phyloP scores from a whole-genome alignment of 2,113 vertebrate species.

The Mola mola region DNA sequence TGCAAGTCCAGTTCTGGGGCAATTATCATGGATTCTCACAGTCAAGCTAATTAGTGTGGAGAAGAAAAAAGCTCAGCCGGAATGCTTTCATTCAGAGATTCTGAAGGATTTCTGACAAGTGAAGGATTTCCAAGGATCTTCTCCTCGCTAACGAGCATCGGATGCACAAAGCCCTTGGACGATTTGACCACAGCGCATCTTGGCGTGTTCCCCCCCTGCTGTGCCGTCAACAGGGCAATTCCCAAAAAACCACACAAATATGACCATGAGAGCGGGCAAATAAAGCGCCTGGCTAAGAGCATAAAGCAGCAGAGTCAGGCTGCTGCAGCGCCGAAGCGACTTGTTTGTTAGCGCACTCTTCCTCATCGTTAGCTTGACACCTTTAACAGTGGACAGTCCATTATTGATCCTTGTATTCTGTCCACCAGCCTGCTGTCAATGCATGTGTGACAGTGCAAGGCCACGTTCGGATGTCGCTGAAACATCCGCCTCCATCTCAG shows the following conservation, averaged over 20 bases:
- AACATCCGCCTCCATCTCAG: conserved; percentile 4
- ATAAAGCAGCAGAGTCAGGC: no score
- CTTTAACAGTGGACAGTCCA: not conserved
- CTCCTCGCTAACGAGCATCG: not conserved
- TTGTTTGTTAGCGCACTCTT: not conserved
- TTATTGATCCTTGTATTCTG: conserved; percentile 3
- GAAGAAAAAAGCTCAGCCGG: conserved; percentile 1
- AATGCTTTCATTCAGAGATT: not conserved
- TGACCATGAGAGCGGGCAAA: conserved; percentile 6
- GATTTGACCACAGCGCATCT: not conserved
- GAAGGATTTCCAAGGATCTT: conserved; percentile 10
- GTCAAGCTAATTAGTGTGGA: conserved; percentile 29
- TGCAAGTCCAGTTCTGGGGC: not conserved
- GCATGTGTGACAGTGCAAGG: no score
- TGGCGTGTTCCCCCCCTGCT: conserved; percentile 7
- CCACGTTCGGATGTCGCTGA: not conserved
- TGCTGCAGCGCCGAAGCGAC: conserved; percentile 24
- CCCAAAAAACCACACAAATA: conserved; percentile 18
- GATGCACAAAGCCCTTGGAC: conserved; percentile 1
- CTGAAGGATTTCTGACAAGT: conserved; percentile 4
- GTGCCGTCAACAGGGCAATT: conserved; percentile 9
- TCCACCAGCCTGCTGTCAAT: conserved; percentile 1
- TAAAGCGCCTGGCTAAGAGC: not conserved
- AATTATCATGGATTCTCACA: conserved; percentile 14
- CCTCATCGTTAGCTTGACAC: not conserved